Base-by-base conservation (phyloP, 2,888 invertebrate species). In the Conops quadrifasciatus region DNA sequence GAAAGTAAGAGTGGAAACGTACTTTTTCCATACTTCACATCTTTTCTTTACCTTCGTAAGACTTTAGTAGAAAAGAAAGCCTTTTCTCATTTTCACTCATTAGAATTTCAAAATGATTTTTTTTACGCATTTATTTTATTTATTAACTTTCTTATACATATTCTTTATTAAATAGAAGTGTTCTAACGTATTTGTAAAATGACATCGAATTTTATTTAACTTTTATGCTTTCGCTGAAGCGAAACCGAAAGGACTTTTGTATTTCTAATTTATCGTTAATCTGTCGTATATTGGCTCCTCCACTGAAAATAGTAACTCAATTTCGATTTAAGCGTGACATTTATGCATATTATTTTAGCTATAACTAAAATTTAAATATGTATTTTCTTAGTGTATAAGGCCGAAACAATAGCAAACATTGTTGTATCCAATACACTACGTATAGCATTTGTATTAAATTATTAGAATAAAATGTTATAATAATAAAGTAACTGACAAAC, bases 101-200 rank as follows among this genome's bases (percentile, higher is more conserved):
- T 45, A 56, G 24, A 45, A 21, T 73, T 67, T 70, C 26, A 64
- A 19, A 65, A 66, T 66, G 67, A 56, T 72, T 65, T 74, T 65
- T 30, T 71, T 68, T 74, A 72, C 45, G 69, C 71, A 73, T 58
- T 28, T 60, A 58, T 73, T 78, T 77, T 68, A 72, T 72, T 69
- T 73, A 60, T 69, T 63, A 71, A 75, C 72, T 73, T 74, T n/a
- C 28, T 64, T 30, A 11, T 77, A 75, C 67, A 78, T 60, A 79
- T 64, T 67, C 67, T 73, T 66, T 67, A 51, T 47, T 53, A 68
- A 71, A 64, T 28, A 66, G 51, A 19, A 56, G 21, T 56, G 9
- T 49, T 49, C 9, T 56, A 56, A 19, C 16, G n/a, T n/a, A n/a
- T n/a, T 36, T 36, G 36, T n/a, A 56, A 56, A 24, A 56, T 21